phyloP scores from a whole-genome alignment of 2,797 vertebrate genomes.

The Decapterus maruadsi region DNA sequence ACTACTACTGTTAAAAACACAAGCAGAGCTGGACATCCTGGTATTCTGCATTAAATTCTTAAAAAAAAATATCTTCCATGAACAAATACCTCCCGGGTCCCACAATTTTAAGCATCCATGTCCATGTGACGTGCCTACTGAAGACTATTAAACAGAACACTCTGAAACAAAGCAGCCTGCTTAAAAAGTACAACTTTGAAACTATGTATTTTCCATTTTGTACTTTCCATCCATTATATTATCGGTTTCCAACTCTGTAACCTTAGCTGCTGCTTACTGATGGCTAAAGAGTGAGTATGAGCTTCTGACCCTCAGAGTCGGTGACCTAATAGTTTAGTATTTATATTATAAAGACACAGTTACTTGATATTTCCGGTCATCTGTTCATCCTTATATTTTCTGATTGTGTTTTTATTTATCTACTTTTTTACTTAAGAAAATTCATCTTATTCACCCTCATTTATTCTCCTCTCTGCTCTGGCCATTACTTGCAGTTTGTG shows the following conservation, averaged over 20 bases:
- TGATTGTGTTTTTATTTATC: too few species aligned
- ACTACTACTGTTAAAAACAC: background rate
- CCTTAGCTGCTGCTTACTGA: too few species aligned
- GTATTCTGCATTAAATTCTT: slow-evolving; percentile 1
- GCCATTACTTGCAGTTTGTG: background rate
- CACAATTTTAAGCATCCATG: background rate
- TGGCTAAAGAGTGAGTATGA: too few species aligned
- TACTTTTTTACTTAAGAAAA: too few species aligned
- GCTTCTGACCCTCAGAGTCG: too few species aligned
- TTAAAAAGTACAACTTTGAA: background rate
- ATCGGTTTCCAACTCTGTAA: too few species aligned
- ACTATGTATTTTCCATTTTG: background rate
- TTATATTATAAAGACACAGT: too few species aligned
- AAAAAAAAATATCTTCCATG: background rate
- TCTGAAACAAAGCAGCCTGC: background rate
- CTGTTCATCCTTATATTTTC: too few species aligned
- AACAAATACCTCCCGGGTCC: background rate
- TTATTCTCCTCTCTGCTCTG: too few species aligned
- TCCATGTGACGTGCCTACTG: background rate
- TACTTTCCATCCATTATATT: background rate
- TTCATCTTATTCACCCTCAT: too few species aligned
- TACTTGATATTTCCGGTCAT: too few species aligned
- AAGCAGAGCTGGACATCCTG: background rate
- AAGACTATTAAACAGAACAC: background rate
- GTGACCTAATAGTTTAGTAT: too few species aligned